Evolutionary conservation across 2,888 invertebrate species (phyloP), one percentile per base, ranked within the genome.

Genomic region (Laothoe populi): DNA sequence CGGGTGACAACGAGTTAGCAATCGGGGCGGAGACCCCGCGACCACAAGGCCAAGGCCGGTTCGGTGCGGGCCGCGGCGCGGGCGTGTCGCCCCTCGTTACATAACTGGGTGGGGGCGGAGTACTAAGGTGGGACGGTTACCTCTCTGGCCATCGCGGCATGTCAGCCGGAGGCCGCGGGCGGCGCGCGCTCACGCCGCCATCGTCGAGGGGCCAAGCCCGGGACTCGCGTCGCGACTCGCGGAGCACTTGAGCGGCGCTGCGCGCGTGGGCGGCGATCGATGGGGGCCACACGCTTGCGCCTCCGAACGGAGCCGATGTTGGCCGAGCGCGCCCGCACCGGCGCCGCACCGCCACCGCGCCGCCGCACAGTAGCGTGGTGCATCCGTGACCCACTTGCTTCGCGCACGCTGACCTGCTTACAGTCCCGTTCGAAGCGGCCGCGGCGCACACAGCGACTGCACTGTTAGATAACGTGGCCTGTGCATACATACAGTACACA

Each of bases 81-180:
- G 84, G 85, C 82, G 87, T 82, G 87, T 79, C 83, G 74, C 71
- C 70, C 74, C 77, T 76, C 79, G 82, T 84, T 85, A 84, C 84
- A 82, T 84, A 84, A 87, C 63, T 75, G 79, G 76, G 73, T 71
- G 79, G 75, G 73, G 77, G 76, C 75, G 84, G 70, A 79, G 81
- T 66, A 66, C 69, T 77, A 76, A 78, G 84, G 84, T 85, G 84
- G 83, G 83, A 77, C 86, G 82, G 84, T 90, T 94, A 95, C 94
- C 95, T 95, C 95, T 94, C 95, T 95, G 94, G 95, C 95, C 95
- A 95, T 95, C 94, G 95, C 95, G 94, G 94, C 95, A 95, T 95
- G 93, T 93, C 90, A 89, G 91, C 91, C 92, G 94, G 93, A 92
- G 93, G 93, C 92, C 92, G 94, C 93, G 93, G 88, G 87, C 83